A percentile compares a stretch with the other conserved stretches of the same genome.
phyloP scores from a whole-genome alignment of 1,140 invertebrate species.

The Ooceraea biroi region DNA sequence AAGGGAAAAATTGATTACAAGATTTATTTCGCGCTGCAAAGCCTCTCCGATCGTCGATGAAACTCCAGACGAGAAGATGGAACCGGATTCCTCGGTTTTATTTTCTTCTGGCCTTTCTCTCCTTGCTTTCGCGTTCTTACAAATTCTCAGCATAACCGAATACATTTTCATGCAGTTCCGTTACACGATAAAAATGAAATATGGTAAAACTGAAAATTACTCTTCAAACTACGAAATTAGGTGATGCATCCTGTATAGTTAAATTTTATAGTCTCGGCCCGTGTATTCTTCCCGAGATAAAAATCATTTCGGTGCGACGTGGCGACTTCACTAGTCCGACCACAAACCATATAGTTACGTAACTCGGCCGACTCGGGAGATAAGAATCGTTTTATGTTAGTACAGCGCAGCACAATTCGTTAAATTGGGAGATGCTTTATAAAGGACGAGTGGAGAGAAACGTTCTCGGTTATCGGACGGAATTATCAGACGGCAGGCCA shows the following conservation, averaged over 20 bases:
- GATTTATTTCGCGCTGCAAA: background rate
- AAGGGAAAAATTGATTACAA: conserved; percentile 1
- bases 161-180: background rate
- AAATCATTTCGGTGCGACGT: conserved; percentile 28
- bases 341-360: conserved; percentile 8
- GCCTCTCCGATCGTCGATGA: background rate
- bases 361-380: conserved; percentile 13
- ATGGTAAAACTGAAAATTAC: background rate
- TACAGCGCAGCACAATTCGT: conserved; percentile 15
- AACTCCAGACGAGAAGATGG: background rate
- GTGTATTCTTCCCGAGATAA: background rate
- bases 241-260: background rate
- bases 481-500: conserved; percentile 42
- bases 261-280: background rate
- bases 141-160: no score
- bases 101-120: background rate
- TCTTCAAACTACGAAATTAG: background rate
- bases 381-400: conserved; percentile 37
- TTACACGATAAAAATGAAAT: background rate
- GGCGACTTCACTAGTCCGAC: conserved; percentile 3
- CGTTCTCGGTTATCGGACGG: conserved; percentile 23
- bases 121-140: background rate
- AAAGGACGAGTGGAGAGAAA: conserved; percentile 7
- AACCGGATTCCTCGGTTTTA: background rate
- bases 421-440: conserved; percentile 42